A percentile compares a stretch with the other conserved stretches of the same genome.
phyloP scores from a whole-genome alignment of 2,797 vertebrate species.

The Amblyopsis hoosieri region DNA sequence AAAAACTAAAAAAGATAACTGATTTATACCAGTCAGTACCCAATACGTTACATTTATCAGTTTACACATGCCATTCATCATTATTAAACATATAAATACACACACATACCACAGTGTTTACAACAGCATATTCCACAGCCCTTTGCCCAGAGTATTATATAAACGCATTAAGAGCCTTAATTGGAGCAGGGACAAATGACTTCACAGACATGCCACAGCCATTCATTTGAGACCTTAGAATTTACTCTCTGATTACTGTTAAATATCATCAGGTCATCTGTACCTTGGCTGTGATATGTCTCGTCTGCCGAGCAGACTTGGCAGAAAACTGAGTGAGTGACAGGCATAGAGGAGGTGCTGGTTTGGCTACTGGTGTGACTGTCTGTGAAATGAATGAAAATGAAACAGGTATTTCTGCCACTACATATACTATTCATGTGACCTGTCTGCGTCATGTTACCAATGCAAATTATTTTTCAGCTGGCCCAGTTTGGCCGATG shows the following conservation, averaged over 20 bases:
- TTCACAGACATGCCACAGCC: neutral
- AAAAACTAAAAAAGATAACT: too few species aligned
- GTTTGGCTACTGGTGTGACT: conserved; percentile 63
- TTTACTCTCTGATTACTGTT: conserved; percentile 28
- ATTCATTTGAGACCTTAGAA: conserved; percentile 13
- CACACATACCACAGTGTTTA: too few species aligned
- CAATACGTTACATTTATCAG: too few species aligned
- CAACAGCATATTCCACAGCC: too few species aligned
- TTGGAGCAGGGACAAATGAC: neutral
- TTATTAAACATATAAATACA: too few species aligned
- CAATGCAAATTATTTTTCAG: conserved; percentile 55
- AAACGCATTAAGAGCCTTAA: too few species aligned
- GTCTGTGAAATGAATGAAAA: conserved; percentile 63
- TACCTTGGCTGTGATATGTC: conserved; percentile 42
- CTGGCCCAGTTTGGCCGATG: conserved; percentile 65
- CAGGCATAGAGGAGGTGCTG: conserved; percentile 57
- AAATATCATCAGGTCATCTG: conserved; percentile 48
- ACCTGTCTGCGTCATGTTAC: conserved; percentile 53
- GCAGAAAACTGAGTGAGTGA: conserved; percentile 21
- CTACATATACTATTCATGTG: conserved; percentile 45
- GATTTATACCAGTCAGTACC: too few species aligned
- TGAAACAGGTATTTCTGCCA: conserved; percentile 50
- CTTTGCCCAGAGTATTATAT: too few species aligned
- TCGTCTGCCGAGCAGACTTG: conserved; percentile 46
- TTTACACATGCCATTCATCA: too few species aligned